These are phyloP conservation scores for Nineta flava DNA, from an alignment of 2,888 invertebrate genomes.

Conservation along the genomic window DNA sequence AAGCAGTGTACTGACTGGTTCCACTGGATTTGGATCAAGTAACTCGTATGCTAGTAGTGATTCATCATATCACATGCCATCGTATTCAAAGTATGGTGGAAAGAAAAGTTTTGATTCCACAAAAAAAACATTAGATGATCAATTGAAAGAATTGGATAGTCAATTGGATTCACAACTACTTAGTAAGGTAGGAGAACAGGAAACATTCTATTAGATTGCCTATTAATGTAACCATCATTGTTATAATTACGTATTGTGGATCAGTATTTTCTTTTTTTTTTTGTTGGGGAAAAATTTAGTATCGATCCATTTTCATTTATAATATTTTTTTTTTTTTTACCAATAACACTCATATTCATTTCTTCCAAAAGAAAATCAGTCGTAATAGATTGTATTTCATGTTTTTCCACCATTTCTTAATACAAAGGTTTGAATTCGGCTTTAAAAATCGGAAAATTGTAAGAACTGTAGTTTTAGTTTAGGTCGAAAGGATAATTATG, in stretches of 20 bases:
- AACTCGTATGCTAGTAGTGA: slow-evolving; percentile 39
- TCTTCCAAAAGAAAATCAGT: no score
- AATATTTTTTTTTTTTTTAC: no score
- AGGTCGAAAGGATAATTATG: no score
- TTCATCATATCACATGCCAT: slow-evolving; percentile 30
- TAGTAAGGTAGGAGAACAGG: slow-evolving; percentile 34
- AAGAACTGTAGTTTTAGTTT: no score
- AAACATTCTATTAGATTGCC: slow-evolving; percentile 28
- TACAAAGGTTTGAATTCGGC: no score
- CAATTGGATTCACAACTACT: slow-evolving; percentile 56
- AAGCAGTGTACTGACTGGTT: slow-evolving; percentile 39
- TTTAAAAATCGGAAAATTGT: no score
- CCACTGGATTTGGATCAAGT: slow-evolving; percentile 37
- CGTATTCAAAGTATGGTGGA: slow-evolving; percentile 28
- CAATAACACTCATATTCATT: no score
- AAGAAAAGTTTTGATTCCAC: slow-evolving; percentile 53
- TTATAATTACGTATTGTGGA: background rate
- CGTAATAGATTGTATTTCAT: no score
- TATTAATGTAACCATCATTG: background rate
- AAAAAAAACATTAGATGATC: slow-evolving; percentile 60
- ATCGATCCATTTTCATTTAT: no score
- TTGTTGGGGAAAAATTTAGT: no score
- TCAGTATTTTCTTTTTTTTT: no score
- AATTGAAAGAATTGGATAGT: slow-evolving; percentile 67
- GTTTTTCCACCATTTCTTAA: no score